These are phyloP conservation scores for Sinotaia quadrata DNA, from an alignment of 2,888 invertebrate genomes.

Conservation along the genomic window DNA sequence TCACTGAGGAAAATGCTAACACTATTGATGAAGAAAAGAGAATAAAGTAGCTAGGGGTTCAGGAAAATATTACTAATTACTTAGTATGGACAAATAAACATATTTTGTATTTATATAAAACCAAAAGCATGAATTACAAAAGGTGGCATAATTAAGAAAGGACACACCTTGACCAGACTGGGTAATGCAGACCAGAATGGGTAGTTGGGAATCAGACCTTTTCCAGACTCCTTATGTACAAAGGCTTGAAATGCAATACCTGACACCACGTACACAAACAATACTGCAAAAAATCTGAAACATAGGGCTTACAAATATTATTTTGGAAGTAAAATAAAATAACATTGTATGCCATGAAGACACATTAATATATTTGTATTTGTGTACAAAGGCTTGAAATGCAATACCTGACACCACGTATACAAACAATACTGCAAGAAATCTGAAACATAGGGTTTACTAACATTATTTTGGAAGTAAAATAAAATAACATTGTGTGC, in stretches of 20 bases:
- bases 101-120: too few relatives aligned
- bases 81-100: too few relatives aligned
- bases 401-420: constrained; percentile 27
- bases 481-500: not conserved
- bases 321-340: not conserved
- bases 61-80: too few relatives aligned
- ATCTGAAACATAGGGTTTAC: constrained; percentile 9
- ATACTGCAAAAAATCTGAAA: constrained; percentile 28
- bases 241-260: constrained; percentile 23
- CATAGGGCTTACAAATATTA: not conserved
- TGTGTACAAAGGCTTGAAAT: constrained; percentile 23
- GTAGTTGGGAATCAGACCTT: constrained; percentile 32
- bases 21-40: too few relatives aligned
- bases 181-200: constrained; percentile 33
- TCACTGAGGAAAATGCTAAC: too few relatives aligned
- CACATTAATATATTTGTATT: too few relatives aligned
- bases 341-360: too few relatives aligned
- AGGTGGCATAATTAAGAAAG: not conserved
- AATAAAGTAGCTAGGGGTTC: too few relatives aligned
- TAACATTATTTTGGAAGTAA: not conserved
- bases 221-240: constrained; percentile 30
- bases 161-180: constrained; percentile 29
- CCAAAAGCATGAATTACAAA: too few relatives aligned
- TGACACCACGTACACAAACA: constrained; percentile 23
- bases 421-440: constrained; percentile 23